These are phyloP conservation scores for Chrysomallon squamiferum DNA, from an alignment of 1,140 invertebrate species.

Conservation along the genomic window DNA sequence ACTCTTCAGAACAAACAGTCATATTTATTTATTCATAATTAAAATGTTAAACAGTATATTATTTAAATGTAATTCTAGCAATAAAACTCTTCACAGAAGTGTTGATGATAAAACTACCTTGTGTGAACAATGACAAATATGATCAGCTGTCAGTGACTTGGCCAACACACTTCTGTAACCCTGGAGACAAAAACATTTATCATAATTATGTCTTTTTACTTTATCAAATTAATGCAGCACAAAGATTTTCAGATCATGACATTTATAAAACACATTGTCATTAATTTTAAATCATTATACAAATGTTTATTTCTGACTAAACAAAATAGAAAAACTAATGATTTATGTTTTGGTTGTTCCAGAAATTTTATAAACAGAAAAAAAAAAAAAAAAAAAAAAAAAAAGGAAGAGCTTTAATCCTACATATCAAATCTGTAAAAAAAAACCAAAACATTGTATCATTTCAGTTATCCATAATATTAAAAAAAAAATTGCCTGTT, in stretches of 20 bases:
- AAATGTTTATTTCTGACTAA: background rate
- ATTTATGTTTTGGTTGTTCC: background rate
- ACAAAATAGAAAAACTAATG: background rate
- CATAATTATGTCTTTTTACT: background rate
- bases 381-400: too few relatives aligned
- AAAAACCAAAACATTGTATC: too few relatives aligned
- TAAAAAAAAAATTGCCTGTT: too few relatives aligned
- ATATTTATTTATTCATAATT: too few relatives aligned
- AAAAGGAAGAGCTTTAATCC: too few relatives aligned
- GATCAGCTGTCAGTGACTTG: conserved; percentile 81
- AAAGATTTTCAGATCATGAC: background rate
- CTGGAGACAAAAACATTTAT: conserved; percentile 31
- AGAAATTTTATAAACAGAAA: background rate
- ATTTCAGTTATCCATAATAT: too few relatives aligned
- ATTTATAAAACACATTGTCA: background rate
- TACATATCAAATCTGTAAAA: too few relatives aligned
- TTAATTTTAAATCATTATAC: background rate
- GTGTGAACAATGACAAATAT: conserved; percentile 74
- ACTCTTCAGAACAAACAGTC: background rate
- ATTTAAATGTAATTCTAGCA: too few relatives aligned
- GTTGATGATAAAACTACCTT: conserved; percentile 46
- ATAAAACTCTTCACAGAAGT: background rate
- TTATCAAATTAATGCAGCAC: background rate
- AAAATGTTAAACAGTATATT: too few relatives aligned
- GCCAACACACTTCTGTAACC: conserved; percentile 84